These are phyloP conservation scores for Myotis davidii DNA, from an alignment of 2,113 vertebrate species.

Conservation along the genomic window DNA sequence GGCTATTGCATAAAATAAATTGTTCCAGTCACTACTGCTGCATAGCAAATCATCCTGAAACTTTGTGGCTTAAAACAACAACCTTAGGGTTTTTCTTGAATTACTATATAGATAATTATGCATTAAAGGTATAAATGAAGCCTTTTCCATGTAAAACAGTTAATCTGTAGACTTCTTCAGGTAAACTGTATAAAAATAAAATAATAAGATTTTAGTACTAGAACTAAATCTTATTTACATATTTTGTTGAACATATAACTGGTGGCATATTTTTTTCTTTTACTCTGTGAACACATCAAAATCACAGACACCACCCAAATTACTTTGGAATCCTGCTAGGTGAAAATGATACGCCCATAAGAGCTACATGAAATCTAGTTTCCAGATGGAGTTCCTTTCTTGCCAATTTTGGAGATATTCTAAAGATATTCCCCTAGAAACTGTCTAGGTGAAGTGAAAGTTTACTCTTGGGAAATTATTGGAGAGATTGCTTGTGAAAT, in stretches of 20 bases:
- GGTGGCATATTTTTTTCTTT: not conserved
- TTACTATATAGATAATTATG: slow-evolving; percentile 13
- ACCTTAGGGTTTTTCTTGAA: not conserved
- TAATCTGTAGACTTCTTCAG: not conserved
- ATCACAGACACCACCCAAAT: not conserved
- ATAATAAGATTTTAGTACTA: not conserved
- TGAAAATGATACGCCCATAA: slow-evolving; percentile 49
- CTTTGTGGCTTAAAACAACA: not conserved
- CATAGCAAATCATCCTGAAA: not conserved
- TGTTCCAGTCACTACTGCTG: not conserved
- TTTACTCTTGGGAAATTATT: slow-evolving; percentile 24
- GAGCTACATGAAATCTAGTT: not conserved
- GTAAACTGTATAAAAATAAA: not conserved
- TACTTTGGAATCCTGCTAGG: not conserved
- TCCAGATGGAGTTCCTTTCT: slow-evolving; percentile 48
- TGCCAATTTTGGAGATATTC: slow-evolving; percentile 3
- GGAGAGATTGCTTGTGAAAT: not conserved
- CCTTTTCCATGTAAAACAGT: not conserved
- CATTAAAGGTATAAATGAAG: not conserved
- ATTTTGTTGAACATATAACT: not conserved
- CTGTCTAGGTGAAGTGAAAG: not conserved
- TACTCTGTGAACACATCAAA: slow-evolving; percentile 49
- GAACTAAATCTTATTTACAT: slow-evolving; percentile 1
- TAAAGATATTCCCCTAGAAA: slow-evolving; percentile 41
- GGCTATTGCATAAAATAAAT: not conserved